Evolutionary conservation across 2,888 invertebrate species (phyloP), one percentile per base, ranked within the genome.

Genomic region (Drosophila suboccidentalis): DNA sequence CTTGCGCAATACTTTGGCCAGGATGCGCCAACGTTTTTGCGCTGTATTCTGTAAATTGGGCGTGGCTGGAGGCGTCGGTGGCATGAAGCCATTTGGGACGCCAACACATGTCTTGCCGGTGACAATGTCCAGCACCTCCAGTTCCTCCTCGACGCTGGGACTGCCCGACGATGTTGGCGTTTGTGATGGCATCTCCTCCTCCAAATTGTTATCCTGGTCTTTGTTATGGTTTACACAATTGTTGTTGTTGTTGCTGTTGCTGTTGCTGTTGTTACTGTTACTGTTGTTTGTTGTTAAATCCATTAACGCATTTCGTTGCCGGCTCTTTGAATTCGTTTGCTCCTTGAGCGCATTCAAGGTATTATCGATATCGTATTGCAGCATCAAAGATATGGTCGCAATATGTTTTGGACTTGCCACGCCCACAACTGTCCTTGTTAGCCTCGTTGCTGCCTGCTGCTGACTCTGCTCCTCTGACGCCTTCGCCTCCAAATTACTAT

Each of bases 21-120:
- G 93, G 51, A 96, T 94, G 71, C 94, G 94, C 96, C 96, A 96
- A 82, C 96, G 94, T 90, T 94, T 94, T 71, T 95, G 94, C 22
- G 96, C 96, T 74, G 94, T 94, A 88, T 89, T 92, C 67, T 90
- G 90, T 50, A 90, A 71, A 69, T 88, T 89, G 46, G 90, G 90
- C 44, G 92, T 92, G 62, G 90, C 90, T 43, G 91, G 92, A 3
- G 92, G 92, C n/a, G 92, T 91, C 51, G 91, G 91, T 53, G 89
- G 91, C 82, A 84, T 80, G 10, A 77, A 86, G 9, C 44, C 44
- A 36, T 64, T 61, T 1, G 46, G 5, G 11, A 57, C 60, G n/a
- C 47, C 59, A 4, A 38, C 32, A 11, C 68, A 55, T 10, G 70
- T 38, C 19, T 79, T 76, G 46, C 78, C 85, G 43, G 54, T 51